Conservation (phyloP, 2,888 invertebrate species). For the Lasioglossum calceatum region DNA sequence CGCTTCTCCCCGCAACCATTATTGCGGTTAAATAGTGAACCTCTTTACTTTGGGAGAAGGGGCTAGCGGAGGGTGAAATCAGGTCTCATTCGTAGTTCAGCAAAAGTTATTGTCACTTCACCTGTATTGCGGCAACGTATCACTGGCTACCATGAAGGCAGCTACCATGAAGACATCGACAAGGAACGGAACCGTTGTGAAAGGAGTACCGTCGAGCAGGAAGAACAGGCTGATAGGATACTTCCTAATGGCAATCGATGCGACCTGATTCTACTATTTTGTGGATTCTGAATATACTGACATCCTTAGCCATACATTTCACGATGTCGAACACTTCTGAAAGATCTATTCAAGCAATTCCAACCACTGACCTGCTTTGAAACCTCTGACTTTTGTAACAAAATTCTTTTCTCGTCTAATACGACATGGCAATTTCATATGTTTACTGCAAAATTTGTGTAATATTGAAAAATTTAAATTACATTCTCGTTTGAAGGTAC, state of each 20-base stretch:
- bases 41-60: neutral
- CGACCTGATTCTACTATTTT: slow-evolving; percentile 39
- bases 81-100: neutral
- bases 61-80: neutral
- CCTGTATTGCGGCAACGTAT: neutral
- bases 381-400: neutral
- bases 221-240: slow-evolving; percentile 27
- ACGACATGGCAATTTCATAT: neutral
- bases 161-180: slow-evolving; percentile 23
- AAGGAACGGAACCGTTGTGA: slow-evolving; percentile 5
- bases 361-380: neutral
- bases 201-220: slow-evolving; percentile 17
- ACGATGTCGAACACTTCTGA: neutral
- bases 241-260: slow-evolving; percentile 21
- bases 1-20: slow-evolving; percentile 22
- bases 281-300: slow-evolving; percentile 10
- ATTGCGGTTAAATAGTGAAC: slow-evolving; percentile 18
- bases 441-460: too few species aligned
- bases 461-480: too few species aligned
- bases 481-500: too few species aligned
- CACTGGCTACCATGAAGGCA: neutral
- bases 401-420: neutral
- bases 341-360: neutral
- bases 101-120: neutral
- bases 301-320: neutral